Conservation (phyloP, 2,113 vertebrate species). For the Litocranius walleri region DNA sequence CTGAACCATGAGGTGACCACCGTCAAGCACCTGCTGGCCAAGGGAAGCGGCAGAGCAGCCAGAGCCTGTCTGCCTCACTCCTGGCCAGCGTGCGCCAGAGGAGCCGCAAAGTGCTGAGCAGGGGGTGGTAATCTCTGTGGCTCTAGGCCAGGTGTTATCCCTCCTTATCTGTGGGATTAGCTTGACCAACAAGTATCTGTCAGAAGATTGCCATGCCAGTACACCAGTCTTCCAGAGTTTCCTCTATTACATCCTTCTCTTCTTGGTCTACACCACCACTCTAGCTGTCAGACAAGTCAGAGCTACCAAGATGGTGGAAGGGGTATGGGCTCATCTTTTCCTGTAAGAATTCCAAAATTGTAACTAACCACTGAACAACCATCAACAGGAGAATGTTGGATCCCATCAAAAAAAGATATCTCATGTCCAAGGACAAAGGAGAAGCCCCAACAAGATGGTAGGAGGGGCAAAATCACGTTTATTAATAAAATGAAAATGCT, state of each 20-base stretch:
- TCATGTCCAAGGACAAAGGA: background rate
- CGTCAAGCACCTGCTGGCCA: rapidly evolving
- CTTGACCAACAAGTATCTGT: conserved; percentile 95
- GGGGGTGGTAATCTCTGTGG: conserved; percentile 92
- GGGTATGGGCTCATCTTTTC: background rate
- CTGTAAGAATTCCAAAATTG: background rate
- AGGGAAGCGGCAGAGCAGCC: background rate
- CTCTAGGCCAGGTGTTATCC: conserved; percentile 93
- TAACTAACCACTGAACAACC: background rate
- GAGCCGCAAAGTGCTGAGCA: conserved; percentile 54
- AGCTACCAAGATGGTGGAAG: background rate
- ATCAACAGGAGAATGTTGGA: background rate
- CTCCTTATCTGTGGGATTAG: conserved; percentile 93
- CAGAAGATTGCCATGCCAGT: conserved; percentile 93
- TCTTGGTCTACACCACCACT: conserved; percentile 96
- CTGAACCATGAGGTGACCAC: background rate
- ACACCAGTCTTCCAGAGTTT: conserved; percentile 98
- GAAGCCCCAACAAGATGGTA: background rate
- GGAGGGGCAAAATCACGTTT: background rate
- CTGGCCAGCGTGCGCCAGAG: background rate
- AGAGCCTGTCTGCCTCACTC: background rate
- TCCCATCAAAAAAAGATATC: background rate
- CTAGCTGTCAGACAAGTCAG: conserved; percentile 91
- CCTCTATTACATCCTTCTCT: conserved; percentile 96
- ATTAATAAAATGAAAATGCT: background rate